Conservation (phyloP, 2,888 invertebrate genomes). For the Hypsopygia costalis region DNA sequence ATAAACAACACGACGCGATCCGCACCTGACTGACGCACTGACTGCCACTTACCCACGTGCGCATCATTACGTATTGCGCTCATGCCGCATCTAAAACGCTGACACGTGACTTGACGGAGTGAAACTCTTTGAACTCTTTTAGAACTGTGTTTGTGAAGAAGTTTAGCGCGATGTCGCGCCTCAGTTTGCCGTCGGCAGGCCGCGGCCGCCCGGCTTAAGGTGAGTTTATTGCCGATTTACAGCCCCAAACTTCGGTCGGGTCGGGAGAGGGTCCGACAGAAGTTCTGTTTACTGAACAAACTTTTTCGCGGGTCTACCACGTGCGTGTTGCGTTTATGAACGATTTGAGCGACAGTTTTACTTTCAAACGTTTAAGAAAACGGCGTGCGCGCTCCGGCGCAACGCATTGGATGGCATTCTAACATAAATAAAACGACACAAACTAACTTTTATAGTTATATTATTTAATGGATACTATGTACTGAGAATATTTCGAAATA, state of each 20-base stretch:
- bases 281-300: constrained; percentile 61
- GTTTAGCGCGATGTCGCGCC: constrained; percentile 70
- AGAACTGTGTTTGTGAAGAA: constrained; percentile 74
- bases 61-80: constrained; percentile 70
- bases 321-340: constrained; percentile 35
- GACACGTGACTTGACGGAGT: constrained; percentile 75
- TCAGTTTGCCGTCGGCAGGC: constrained; percentile 69
- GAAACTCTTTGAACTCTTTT: constrained; percentile 61
- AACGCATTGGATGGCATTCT: not conserved
- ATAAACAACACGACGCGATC: constrained; percentile 74
- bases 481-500: too few relatives aligned
- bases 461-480: too few relatives aligned
- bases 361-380: constrained; percentile 29
- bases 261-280: constrained; percentile 48
- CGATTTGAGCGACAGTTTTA: constrained; percentile 29
- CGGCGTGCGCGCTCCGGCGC: constrained; percentile 26
- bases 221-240: constrained; percentile 78
- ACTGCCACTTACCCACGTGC: constrained; percentile 66
- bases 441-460: not conserved
- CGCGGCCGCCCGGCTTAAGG: constrained; percentile 72
- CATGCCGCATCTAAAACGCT: constrained; percentile 72
- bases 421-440: not conserved
- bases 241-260: constrained; percentile 54
- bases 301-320: constrained; percentile 53
- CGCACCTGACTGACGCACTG: constrained; percentile 50